Evolutionary conservation across 2,888 invertebrate genomes (phyloP).

Genomic region (Synergus japonicus): DNA sequence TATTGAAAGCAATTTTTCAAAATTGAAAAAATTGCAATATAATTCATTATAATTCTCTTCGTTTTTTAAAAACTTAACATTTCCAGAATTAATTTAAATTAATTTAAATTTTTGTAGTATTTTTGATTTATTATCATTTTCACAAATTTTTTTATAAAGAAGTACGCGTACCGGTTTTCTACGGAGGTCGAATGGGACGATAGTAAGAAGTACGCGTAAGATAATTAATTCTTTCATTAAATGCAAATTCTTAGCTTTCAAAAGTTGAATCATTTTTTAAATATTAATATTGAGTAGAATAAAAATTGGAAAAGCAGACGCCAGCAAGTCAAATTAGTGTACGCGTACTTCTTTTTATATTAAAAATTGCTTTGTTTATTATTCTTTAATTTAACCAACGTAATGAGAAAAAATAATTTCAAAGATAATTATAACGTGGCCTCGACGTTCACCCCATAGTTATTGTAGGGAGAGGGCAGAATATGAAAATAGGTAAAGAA

Average conservation of each 20-base stretch:
- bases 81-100: neutral
- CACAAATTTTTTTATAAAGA: conserved; percentile 46
- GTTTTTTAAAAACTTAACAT: neutral
- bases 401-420: neutral
- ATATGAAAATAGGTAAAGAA: conserved; percentile 56
- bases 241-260: neutral
- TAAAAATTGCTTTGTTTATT: neutral
- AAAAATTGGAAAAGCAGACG: no score
- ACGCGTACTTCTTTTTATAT: conserved; percentile 55
- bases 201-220: conserved; percentile 54
- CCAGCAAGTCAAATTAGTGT: conserved; percentile 25
- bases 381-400: neutral
- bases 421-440: neutral
- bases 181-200: conserved; percentile 59
- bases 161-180: conserved; percentile 61
- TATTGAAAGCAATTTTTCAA: no score
- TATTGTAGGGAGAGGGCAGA: conserved; percentile 43
- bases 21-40: no score
- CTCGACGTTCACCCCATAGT: neutral
- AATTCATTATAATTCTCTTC: no score
- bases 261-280: neutral
- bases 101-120: conserved; percentile 7
- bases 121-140: conserved; percentile 36
- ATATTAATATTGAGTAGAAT: no score
- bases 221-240: neutral